A percentile compares a stretch with the other conserved stretches of the same genome.
These are phyloP conservation scores for Heliconius hewitsoni DNA, from an alignment of 1,140 invertebrate genomes.

Conservation along the genomic window DNA sequence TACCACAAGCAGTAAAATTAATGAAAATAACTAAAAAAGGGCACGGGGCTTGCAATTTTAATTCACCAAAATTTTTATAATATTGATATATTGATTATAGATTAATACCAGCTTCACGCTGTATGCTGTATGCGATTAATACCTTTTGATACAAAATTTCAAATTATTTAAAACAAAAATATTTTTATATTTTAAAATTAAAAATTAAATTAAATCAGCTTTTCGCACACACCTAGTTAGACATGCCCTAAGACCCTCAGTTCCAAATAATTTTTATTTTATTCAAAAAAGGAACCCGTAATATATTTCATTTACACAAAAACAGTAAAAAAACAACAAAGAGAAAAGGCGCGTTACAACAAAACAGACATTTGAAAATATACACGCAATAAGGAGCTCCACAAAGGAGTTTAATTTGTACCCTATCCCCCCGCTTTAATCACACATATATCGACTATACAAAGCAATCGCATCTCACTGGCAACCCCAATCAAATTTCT, in stretches of 20 bases:
- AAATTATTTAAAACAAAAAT: neutral
- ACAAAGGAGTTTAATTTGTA: constrained; percentile 26
- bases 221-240: too few relatives aligned
- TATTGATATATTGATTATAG: too few relatives aligned
- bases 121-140: too few relatives aligned
- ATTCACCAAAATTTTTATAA: too few relatives aligned
- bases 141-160: neutral
- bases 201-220: too few relatives aligned
- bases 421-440: constrained; percentile 24
- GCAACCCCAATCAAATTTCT: constrained; percentile 28
- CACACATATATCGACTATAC: constrained; percentile 22
- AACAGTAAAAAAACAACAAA: neutral
- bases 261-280: too few relatives aligned
- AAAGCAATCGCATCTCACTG: constrained; percentile 19
- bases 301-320: neutral
- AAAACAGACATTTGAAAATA: constrained; percentile 15
- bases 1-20: too few relatives aligned
- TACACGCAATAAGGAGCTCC: neutral
- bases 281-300: too few relatives aligned
- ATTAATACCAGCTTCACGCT: too few relatives aligned
- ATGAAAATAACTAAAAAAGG: too few relatives aligned
- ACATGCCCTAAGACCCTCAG: too few relatives aligned
- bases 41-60: too few relatives aligned
- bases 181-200: neutral
- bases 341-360: neutral